Percentiles rank a stretch among this genome's conserved stretches.
phyloP scores from a whole-genome alignment of 2,888 invertebrate species.

The Trachelus tabidus region DNA sequence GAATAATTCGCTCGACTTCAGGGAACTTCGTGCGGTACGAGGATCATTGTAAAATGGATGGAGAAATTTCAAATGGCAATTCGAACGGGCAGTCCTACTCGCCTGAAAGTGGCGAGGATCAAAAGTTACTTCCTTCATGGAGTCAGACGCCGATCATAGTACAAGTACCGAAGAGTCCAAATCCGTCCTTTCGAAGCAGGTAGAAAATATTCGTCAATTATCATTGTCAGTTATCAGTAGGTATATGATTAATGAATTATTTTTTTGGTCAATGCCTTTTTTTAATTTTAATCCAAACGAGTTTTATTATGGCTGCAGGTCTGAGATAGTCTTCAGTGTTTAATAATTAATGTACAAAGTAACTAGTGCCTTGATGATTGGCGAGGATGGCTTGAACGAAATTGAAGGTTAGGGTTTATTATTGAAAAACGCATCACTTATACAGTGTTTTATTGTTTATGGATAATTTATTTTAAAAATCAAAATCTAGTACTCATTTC shows the following conservation, averaged over 20 bases:
- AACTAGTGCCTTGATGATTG: not conserved
- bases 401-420: not conserved
- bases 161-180: conserved; percentile 41
- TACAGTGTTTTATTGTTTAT: not conserved
- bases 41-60: conserved; percentile 37
- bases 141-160: conserved; percentile 44
- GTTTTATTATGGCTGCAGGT: not conserved
- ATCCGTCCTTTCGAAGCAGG: conserved; percentile 52
- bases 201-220: conserved; percentile 23
- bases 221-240: no score
- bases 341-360: not conserved
- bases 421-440: not conserved
- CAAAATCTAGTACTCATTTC: not conserved
- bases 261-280: no score
- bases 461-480: not conserved
- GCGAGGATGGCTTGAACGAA: not conserved
- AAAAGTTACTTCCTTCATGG: conserved; percentile 44
- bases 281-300: no score
- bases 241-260: no score
- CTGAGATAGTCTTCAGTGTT: not conserved
- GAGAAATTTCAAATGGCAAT: conserved; percentile 27
- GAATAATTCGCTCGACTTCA: not conserved
- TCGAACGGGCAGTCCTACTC: conserved; percentile 30
- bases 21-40: not conserved
- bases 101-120: conserved; percentile 45